These are phyloP conservation scores for Lysandra coridon DNA, from an alignment of 2,888 invertebrate species.

Conservation along the genomic window DNA sequence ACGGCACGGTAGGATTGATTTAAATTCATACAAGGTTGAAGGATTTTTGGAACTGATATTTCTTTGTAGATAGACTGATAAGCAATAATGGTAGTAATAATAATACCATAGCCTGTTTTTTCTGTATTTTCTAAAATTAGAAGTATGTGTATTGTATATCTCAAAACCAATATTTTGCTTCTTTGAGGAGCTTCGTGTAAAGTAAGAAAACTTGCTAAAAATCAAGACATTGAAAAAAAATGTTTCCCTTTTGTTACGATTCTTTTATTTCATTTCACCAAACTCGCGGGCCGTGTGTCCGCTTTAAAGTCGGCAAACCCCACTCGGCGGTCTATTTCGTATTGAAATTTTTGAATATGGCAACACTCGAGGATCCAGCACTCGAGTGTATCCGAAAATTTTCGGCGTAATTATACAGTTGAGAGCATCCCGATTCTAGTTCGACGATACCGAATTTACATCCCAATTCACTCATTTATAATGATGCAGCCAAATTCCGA, in stretches of 20 bases:
- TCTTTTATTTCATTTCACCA: neutral
- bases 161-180: too few species aligned
- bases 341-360: constrained; percentile 77
- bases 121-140: too few species aligned
- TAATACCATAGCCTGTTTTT: neutral
- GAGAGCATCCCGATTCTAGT: constrained; percentile 56
- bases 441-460: constrained; percentile 44
- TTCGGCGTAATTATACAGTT: constrained; percentile 68
- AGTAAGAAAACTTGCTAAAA: neutral
- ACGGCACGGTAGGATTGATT: constrained; percentile 40
- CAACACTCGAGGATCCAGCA: constrained; percentile 63
- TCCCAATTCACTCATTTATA: constrained; percentile 29
- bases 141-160: too few species aligned
- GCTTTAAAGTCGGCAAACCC: constrained; percentile 46
- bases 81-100: neutral
- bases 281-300: constrained; percentile 45
- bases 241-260: neutral
- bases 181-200: too few species aligned
- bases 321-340: constrained; percentile 56
- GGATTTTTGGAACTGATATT: neutral
- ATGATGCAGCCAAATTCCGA: constrained; percentile 13
- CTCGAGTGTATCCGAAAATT: constrained; percentile 71
- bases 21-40: neutral
- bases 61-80: neutral
- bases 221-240: too few species aligned